A percentile compares a stretch with the other conserved stretches of the same genome.
Evolutionary conservation across 2,113 vertebrate species (phyloP).

Genomic region (Kryptolebias marmoratus): DNA sequence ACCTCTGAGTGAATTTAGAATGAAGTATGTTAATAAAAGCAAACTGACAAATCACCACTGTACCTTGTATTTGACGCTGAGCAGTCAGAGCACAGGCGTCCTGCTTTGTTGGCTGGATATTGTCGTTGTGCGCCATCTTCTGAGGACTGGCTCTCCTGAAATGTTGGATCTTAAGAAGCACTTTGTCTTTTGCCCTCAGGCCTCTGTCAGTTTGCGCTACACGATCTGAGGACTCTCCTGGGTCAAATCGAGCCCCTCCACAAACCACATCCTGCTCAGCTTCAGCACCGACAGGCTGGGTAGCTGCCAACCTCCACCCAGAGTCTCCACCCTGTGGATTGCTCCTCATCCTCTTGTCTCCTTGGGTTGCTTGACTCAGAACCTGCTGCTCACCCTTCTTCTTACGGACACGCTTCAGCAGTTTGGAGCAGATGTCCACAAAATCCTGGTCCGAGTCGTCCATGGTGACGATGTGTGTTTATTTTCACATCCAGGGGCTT

Average conservation of each 20-base stretch:
- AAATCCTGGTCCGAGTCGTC: conserved; percentile 94
- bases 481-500: background rate
- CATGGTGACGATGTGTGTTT: conserved; percentile 68
- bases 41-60: background rate
- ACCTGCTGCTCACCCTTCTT: conserved; percentile 45
- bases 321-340: conserved; percentile 20
- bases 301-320: background rate
- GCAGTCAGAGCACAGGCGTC: background rate
- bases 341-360: conserved; percentile 40
- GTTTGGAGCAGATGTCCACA: conserved; percentile 85
- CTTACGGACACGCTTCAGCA: conserved; percentile 80
- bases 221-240: conserved; percentile 11
- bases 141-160: conserved; percentile 86
- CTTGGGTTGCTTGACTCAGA: conserved; percentile 25
- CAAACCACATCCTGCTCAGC: background rate
- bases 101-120: background rate
- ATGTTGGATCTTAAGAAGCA: conserved; percentile 87
- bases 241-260: background rate
- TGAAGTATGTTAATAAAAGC: too few species aligned
- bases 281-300: conserved; percentile 4
- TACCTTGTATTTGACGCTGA: conserved; percentile 43
- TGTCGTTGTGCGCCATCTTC: conserved; percentile 71
- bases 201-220: background rate
- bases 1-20: too few species aligned
- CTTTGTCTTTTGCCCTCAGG: conserved; percentile 78